phyloP scores from a whole-genome alignment of 2,113 vertebrate species.

The Petromus typicus region DNA sequence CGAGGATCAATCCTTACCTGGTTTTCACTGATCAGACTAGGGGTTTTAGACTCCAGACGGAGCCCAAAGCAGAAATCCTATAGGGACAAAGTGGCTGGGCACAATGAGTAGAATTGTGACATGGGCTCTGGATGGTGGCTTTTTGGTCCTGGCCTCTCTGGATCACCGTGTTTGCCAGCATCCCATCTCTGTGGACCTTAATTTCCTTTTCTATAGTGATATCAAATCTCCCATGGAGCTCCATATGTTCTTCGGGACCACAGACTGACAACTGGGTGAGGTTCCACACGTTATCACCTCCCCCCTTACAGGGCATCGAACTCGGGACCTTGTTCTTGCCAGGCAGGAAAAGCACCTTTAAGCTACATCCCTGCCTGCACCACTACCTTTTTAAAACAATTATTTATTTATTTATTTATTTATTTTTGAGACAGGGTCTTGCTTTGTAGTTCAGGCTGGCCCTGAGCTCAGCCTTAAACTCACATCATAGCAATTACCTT shows the following conservation, averaged over 20 bases:
- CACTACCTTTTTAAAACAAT: background rate
- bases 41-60: background rate
- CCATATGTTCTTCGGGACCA: background rate
- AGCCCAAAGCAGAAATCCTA: background rate
- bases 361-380: too few species aligned
- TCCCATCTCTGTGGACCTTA: background rate
- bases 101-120: background rate
- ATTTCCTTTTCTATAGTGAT: background rate
- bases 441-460: too few species aligned
- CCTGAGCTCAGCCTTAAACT: too few species aligned
- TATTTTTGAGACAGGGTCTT: too few species aligned
- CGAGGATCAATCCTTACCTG: background rate
- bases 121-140: background rate
- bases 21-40: background rate
- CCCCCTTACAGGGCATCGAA: too few species aligned
- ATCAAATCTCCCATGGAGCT: background rate
- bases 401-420: too few species aligned
- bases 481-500: too few species aligned
- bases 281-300: background rate
- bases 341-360: too few species aligned
- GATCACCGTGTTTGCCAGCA: background rate
- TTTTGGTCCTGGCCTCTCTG: constrained; percentile 7
- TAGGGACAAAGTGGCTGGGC: background rate
- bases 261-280: background rate
- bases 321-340: too few species aligned